phyloP scores from a whole-genome alignment of 2,113 vertebrate genomes.

The Triplophysa siluroides region DNA sequence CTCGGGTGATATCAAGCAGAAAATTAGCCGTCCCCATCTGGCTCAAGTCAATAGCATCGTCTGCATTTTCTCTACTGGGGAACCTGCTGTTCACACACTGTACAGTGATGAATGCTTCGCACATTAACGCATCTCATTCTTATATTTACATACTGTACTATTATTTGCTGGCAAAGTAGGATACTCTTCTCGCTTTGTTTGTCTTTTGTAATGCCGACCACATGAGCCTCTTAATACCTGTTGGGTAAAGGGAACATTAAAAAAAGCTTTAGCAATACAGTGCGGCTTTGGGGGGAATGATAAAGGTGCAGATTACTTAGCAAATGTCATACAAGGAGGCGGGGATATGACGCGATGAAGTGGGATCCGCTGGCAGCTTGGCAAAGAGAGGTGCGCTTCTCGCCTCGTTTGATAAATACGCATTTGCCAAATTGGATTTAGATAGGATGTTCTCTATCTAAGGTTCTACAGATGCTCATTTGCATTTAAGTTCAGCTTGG shows the following conservation, averaged over 20 bases:
- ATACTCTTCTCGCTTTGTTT: slow-evolving; percentile 20
- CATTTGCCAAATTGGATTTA: slow-evolving; percentile 53
- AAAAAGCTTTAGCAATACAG: slow-evolving; percentile 30
- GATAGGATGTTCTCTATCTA: slow-evolving; percentile 46
- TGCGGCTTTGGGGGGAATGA: slow-evolving; percentile 18
- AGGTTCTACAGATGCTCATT: slow-evolving; percentile 47
- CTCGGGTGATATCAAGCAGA: slow-evolving; percentile 45
- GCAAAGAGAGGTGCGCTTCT: slow-evolving; percentile 44
- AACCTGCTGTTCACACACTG: slow-evolving; percentile 8
- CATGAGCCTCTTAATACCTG: slow-evolving; percentile 22
- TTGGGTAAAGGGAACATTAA: neutral
- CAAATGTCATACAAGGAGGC: slow-evolving; percentile 14
- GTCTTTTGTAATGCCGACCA: slow-evolving; percentile 26
- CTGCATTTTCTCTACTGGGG: neutral
- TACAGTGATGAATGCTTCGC: neutral
- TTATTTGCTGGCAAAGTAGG: slow-evolving; percentile 7
- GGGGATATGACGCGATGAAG: slow-evolving; percentile 14
- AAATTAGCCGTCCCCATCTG: slow-evolving; percentile 40
- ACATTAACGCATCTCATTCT: slow-evolving; percentile 7
- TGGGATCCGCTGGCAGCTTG: slow-evolving; percentile 17
- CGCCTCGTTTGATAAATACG: slow-evolving; percentile 44
- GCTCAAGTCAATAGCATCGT: slow-evolving; percentile 27
- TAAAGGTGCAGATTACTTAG: slow-evolving; percentile 34
- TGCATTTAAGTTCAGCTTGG: slow-evolving; percentile 41
- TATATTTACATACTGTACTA: slow-evolving; percentile 16